Evolutionary conservation across 2,888 invertebrate genomes (phyloP), one percentile per base, ranked within the genome.

Genomic region (Calliphora vomitoria): DNA sequence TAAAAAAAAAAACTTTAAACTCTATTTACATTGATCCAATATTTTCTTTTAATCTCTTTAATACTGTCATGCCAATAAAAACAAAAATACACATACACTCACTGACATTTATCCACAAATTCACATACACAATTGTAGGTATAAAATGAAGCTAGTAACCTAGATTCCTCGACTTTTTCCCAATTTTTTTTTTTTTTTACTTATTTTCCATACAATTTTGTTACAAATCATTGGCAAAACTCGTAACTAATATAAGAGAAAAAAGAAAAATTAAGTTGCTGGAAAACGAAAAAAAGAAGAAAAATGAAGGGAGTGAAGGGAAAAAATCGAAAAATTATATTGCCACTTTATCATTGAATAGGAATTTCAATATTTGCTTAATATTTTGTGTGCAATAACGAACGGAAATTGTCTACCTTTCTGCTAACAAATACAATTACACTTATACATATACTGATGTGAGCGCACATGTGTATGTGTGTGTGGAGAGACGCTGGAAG

Each of bases 11-110:
- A 66, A 55, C 4, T n/a, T 47, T 53, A 62, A 76, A 81, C 18
- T 82, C 20, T 82, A 87, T 87, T 87, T 82, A 82, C 75, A 75
- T 85, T 66, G 79, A 85, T 82, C 58, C 69, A 82, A 87, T 87
- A 85, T 87, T 87, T 82, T 85, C 82, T 66, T 87, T 82, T 85
- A 87, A 87, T 87, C 79, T 82, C 66, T 82, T 82, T 78, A 72
- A 66, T 83, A 80, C 83, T 83, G 71, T 50, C 89, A 90, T 90
- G 90, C 90, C 89, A 90, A 90, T 85, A 91, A 90, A 89, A 90
- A 90, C 88, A 89, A 88, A 88, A 90, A 87, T 89, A 87, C 44
- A 25, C 62, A 66, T 38, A 50, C 47, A 53, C 1, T 44, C 8
- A 13, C 18, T 62, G 15, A 81, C 62, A 13, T 11, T n/a, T 11